Base-by-base conservation (phyloP, 2,888 invertebrate genomes). In the Microplitis manilae region DNA sequence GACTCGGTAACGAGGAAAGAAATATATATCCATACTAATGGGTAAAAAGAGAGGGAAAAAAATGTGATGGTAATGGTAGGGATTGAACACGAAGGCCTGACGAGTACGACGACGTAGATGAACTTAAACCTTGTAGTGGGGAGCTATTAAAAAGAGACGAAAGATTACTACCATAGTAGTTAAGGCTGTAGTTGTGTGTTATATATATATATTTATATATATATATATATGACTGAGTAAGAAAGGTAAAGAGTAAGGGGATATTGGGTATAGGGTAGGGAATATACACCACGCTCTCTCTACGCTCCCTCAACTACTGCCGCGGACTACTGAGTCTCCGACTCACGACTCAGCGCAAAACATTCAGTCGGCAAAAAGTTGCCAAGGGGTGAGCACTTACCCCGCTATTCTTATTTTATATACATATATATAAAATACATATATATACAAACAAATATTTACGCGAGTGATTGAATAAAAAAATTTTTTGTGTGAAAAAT, bases 301-400 rank as follows among this genome's bases (percentile, higher is more conserved):
- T 50, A 50, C 50, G 50, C 50, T 50, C 50, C 50, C 50, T 50
- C 50, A 50, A 50, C 50, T 50, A 50, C 50, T 50, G 50, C 50
- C 68, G 41, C 20, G 41, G 71, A 60, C 50, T 77, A 75, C 77
- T 71, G 84, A 74, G 81, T 50, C 50, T 50, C 50, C 50, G 80
- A 50, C 77, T 77, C 78, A 77, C 78, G 79, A 79, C 81, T 86
- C 86, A 84, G 87, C 89, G 88, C 89, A 89, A 89, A 89, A 89
- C 89, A 89, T 90, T 89, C 89, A 90, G 90, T 90, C 89, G 89
- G 89, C 89, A 90, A 90, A 90, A 90, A 90, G 90, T 90, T 90
- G 88, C 87, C 90, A 89, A 87, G 89, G 89, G 89, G 88, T 89
- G 86, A 88, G 85, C 88, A 88, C 50, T 88, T 83, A 77, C 86